Evolutionary conservation across 92 coral and sea anemone species (phyloP).

Genomic region (Ricordea florida): DNA sequence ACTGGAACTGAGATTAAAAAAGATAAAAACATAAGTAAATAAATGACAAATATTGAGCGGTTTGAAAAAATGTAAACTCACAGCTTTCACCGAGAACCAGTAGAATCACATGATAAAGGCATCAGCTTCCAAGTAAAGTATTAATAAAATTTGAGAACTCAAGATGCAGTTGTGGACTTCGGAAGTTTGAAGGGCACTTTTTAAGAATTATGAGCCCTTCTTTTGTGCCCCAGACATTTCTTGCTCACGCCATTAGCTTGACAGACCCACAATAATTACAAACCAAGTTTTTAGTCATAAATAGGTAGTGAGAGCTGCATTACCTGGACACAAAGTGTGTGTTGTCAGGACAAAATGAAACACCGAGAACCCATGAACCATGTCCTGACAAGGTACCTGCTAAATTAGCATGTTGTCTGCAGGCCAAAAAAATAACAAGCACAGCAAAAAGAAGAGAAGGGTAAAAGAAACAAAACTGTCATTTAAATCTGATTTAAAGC

Average conservation of each 20-base stretch:
- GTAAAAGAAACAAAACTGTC: not conserved
- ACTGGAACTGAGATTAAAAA: constrained; percentile 71
- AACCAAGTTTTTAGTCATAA: too few species aligned
- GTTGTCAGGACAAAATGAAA: constrained; percentile 97
- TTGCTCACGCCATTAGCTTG: too few species aligned
- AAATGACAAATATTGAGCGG: not conserved
- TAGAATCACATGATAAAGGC: not conserved
- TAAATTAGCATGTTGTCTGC: constrained; percentile 95
- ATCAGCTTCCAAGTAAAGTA: too few species aligned
- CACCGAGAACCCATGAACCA: constrained; percentile 97
- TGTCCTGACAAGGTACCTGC: constrained; percentile 99
- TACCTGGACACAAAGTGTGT: constrained; percentile 98
- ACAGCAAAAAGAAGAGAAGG: not conserved
- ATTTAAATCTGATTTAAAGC: constrained; percentile 15
- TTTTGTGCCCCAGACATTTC: too few species aligned
- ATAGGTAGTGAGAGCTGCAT: not conserved
- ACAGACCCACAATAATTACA: too few species aligned
- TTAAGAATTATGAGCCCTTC: too few species aligned
- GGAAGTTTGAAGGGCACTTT: too few species aligned
- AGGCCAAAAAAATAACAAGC: constrained; percentile 7
- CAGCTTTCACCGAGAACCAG: too few species aligned
- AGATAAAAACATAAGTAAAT: not conserved
- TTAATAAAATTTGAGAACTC: too few species aligned
- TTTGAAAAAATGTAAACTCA: too few species aligned
- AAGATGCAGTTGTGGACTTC: too few species aligned